Conservation (phyloP, 2,113 vertebrate species). For the Struthio camelus region DNA sequence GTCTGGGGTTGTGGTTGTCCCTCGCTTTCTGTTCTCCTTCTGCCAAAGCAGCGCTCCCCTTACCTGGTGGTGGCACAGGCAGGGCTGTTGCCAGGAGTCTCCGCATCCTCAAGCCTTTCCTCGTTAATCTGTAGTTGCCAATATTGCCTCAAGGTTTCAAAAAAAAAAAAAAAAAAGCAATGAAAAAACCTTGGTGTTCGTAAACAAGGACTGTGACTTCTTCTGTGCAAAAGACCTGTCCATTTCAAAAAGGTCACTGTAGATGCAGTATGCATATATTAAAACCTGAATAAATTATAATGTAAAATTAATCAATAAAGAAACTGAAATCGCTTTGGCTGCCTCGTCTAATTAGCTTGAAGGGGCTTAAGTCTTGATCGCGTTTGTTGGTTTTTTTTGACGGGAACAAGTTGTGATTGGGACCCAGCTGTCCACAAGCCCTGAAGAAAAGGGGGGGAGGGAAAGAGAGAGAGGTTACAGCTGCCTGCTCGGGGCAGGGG, state of each 20-base stretch:
- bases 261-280: constrained; percentile 41
- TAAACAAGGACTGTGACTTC: neutral
- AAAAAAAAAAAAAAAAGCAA: neutral
- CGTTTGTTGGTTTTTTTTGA: rapidly evolving
- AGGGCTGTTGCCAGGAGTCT: neutral
- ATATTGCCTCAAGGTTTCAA: neutral
- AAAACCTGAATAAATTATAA: neutral
- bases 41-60: neutral
- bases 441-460: too few relatives aligned
- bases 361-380: rapidly evolving
- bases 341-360: neutral
- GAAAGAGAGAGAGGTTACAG: too few relatives aligned
- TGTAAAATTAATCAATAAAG: constrained; percentile 58
- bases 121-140: neutral
- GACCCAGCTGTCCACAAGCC: too few relatives aligned
- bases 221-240: neutral
- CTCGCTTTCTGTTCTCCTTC: neutral
- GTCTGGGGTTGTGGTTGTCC: neutral
- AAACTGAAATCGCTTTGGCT: neutral
- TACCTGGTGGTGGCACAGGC: rapidly evolving
- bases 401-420: neutral
- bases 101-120: neutral
- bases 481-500: neutral
- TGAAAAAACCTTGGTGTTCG: neutral
- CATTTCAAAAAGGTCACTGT: constrained; percentile 26